Evolutionary conservation across 1,140 invertebrate species (phyloP).

Genomic region (Zophobas morio): DNA sequence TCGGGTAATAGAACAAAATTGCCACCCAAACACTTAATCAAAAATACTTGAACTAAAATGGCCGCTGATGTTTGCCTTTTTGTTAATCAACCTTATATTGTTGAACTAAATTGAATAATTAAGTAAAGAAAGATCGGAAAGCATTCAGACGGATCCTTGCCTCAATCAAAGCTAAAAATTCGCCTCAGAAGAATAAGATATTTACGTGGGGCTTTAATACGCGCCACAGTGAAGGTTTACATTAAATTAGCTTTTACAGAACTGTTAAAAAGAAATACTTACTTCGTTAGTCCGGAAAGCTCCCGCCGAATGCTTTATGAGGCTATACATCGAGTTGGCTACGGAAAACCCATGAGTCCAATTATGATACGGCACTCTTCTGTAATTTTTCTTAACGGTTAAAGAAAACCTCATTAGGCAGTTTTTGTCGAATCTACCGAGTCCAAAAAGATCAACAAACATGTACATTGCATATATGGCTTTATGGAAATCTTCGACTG

Average conservation of each 20-base stretch:
- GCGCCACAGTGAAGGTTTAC: constrained; percentile 5
- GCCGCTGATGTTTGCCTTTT: too few species aligned
- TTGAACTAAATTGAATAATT: too few species aligned
- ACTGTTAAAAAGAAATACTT: constrained; percentile 53
- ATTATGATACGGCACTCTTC: constrained; percentile 87
- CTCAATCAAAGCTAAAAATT: too few species aligned
- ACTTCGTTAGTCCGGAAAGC: constrained; percentile 76
- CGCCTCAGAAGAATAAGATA: not conserved
- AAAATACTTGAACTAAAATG: too few species aligned
- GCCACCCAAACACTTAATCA: too few species aligned
- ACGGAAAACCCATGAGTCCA: constrained; percentile 91
- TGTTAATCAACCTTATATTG: too few species aligned
- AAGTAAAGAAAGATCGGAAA: not conserved
- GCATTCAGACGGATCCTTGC: not conserved
- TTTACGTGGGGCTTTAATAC: not conserved
- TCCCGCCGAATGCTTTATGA: constrained; percentile 75
- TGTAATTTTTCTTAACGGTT: constrained; percentile 88
- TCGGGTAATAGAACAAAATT: too few species aligned
- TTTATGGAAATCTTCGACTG: constrained; percentile 78
- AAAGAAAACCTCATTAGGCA: constrained; percentile 81
- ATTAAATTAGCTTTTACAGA: constrained; percentile 12
- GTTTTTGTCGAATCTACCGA: constrained; percentile 71
- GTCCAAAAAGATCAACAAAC: constrained; percentile 79
- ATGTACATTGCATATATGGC: constrained; percentile 81
- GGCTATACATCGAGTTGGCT: constrained; percentile 85